phyloP scores from a whole-genome alignment of 1,140 invertebrate species.

The Camponotus floridanus region DNA sequence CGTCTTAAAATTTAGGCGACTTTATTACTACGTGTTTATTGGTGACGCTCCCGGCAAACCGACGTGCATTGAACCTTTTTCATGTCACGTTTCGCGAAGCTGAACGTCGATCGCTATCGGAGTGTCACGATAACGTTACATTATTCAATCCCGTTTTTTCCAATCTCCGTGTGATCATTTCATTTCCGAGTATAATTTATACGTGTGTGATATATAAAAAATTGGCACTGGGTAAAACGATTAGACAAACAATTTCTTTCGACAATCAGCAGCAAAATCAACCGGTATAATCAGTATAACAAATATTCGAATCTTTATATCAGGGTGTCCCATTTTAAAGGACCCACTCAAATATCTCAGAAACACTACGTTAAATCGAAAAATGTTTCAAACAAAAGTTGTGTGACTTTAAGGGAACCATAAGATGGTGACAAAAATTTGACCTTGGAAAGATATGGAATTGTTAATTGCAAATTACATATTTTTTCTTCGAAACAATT shows the following conservation, averaged over 20 bases:
- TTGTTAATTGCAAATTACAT: too few species aligned
- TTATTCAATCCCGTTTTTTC: neutral
- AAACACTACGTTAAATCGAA: too few species aligned
- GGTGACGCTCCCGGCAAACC: conserved; percentile 13
- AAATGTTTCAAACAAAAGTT: too few species aligned
- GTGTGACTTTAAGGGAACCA: too few species aligned
- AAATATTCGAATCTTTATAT: too few species aligned
- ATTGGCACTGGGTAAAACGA: neutral
- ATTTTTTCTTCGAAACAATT: too few species aligned
- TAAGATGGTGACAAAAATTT: too few species aligned
- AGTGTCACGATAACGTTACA: neutral
- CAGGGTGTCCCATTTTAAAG: too few species aligned
- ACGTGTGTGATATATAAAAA: neutral
- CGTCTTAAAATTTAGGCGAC: conserved; percentile 36
- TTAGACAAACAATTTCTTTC: conserved; percentile 13
- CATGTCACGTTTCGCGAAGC: neutral
- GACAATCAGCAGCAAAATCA: neutral
- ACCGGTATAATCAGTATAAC: neutral
- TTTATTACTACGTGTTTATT: neutral
- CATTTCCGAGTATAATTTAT: conserved; percentile 16
- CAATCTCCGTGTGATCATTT: neutral
- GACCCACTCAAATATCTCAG: too few species aligned
- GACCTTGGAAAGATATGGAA: too few species aligned
- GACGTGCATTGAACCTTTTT: neutral
- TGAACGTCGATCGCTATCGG: neutral